Evolutionary conservation across 2,888 invertebrate genomes (phyloP), one percentile per base, ranked within the genome.

Genomic region (Lypha dubia): DNA sequence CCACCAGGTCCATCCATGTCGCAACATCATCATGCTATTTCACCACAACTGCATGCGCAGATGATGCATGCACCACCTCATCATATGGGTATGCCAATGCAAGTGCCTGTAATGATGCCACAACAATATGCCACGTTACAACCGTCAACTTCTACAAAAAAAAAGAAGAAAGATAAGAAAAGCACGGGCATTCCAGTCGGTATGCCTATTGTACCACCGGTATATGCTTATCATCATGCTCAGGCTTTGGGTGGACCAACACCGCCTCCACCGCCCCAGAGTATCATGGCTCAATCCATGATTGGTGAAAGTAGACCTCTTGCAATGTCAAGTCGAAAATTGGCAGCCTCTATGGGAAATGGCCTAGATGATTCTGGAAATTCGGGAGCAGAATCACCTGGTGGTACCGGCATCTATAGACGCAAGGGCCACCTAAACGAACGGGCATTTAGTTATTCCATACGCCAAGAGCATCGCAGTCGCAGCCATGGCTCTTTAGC

Each of bases 371-470:
- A 92, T 82, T 92, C 92, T 0, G 91, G 91, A 3, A 92, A 92
- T 81, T 92, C 92, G 1, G 94, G 94, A 7, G 94, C 93, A 17
- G 93, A 93, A 70, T 94, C 94, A 76, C 93, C 94, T 0, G 94
- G 94, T 0, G 94, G 97, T 68, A 96, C 96, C 0, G 96, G 96
- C n/a, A 97, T 98, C 86, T 98, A 98, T 90, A 94, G 97, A 88
- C 96, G 97, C 90, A 97, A 98, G 89, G 98, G 98, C 0, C 98
- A 98, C 89, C 93, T 98, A 87, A 98, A 98, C 92, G 98, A 98
- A 92, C 94, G 98, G 70, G 98, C 98, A 28, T 98, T 98, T 91
- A 97, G 97, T 77, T 98, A 98, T 93, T 98, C 98, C 88, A 98
- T 98, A 90, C 93, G 98, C 79, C 98, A 98, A 91, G 98, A 98